phyloP scores from a whole-genome alignment of 2,888 invertebrate genomes.

The Caenorhabditis japonica region DNA sequence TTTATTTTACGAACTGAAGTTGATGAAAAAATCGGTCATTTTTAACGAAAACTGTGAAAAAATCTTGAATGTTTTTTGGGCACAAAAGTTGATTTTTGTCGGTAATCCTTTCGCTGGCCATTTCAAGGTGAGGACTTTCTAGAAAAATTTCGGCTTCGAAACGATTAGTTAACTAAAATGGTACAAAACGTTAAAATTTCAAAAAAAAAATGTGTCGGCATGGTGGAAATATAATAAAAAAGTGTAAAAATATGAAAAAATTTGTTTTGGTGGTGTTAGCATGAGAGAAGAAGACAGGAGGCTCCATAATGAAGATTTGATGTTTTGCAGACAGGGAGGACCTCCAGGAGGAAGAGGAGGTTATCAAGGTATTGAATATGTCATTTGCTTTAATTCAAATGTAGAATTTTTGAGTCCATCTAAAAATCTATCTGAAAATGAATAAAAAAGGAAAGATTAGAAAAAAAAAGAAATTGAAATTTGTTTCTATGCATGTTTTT shows the following conservation, averaged over 20 bases:
- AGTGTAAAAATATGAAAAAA: background rate
- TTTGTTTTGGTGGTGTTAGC: constrained; percentile 25
- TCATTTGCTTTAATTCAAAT: constrained; percentile 30
- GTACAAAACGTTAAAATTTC: too few species aligned
- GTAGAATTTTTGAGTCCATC: constrained; percentile 1
- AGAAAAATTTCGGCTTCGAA: too few species aligned
- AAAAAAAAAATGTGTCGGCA: too few species aligned
- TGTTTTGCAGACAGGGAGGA: constrained; percentile 65
- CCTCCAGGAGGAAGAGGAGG: constrained; percentile 68
- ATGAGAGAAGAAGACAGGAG: constrained; percentile 54
- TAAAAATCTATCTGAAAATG: constrained; percentile 5
- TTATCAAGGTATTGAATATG: constrained; percentile 62
- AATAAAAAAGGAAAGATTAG: background rate
- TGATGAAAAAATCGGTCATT: too few species aligned
- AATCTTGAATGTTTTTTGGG: too few species aligned
- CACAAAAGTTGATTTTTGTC: too few species aligned
- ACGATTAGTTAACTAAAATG: too few species aligned
- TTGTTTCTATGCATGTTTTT: constrained; percentile 18
- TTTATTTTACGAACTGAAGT: too few species aligned
- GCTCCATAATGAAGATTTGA: constrained; percentile 28
- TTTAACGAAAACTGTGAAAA: too few species aligned
- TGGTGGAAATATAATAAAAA: constrained; percentile 1
- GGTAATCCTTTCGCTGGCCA: too few species aligned
- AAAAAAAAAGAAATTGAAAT: constrained; percentile 1
- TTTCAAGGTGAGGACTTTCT: too few species aligned